These are phyloP conservation scores for Achlya flavicornis DNA, from an alignment of 2,888 invertebrate genomes.

Conservation along the genomic window DNA sequence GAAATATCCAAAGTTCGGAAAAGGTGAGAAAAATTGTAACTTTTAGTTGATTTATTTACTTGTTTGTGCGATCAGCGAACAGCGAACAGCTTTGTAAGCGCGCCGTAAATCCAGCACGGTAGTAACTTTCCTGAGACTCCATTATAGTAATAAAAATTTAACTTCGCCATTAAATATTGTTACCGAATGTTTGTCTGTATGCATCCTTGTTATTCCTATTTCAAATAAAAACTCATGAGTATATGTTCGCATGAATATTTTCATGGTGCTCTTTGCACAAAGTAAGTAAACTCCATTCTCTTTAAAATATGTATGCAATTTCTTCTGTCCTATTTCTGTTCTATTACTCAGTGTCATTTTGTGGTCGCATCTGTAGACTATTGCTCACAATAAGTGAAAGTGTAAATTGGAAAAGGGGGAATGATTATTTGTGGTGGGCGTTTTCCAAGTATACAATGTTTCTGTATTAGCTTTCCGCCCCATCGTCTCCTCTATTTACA, in stretches of 20 bases:
- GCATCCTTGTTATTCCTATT: neutral
- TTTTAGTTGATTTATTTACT: neutral
- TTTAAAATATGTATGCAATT: too few relatives aligned
- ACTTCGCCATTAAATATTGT: neutral
- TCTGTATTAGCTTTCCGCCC: too few relatives aligned
- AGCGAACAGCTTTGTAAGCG: neutral
- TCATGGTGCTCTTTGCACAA: neutral
- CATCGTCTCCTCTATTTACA: too few relatives aligned
- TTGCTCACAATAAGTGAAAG: too few relatives aligned
- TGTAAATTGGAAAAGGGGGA: too few relatives aligned
- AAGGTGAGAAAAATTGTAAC: constrained; percentile 1
- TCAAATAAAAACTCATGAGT: too few relatives aligned
- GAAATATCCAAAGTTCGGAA: neutral
- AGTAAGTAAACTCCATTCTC: neutral
- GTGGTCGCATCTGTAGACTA: too few relatives aligned
- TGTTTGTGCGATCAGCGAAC: constrained; percentile 2
- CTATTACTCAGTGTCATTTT: too few relatives aligned
- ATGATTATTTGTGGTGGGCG: too few relatives aligned
- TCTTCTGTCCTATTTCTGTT: too few relatives aligned
- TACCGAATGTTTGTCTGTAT: neutral
- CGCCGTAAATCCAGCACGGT: neutral
- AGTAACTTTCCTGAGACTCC: neutral
- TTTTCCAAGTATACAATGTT: too few relatives aligned
- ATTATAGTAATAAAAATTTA: neutral
- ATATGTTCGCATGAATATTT: too few relatives aligned